Percentiles rank a stretch among this genome's conserved stretches.
phyloP scores from a whole-genome alignment of 1,140 invertebrate species.

The Habropoda laboriosa region DNA sequence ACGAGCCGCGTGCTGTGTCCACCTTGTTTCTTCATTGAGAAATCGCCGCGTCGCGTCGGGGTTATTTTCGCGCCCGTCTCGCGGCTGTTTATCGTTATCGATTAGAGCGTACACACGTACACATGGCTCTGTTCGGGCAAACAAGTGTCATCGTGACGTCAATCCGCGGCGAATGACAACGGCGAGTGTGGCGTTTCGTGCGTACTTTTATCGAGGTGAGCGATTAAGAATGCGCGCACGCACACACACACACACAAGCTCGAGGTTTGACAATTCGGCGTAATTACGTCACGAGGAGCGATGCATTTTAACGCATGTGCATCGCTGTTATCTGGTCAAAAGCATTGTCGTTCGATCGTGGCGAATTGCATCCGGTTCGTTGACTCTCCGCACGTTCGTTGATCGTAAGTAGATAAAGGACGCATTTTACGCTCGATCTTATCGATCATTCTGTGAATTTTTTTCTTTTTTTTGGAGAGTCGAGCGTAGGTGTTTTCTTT shows the following conservation, averaged over 20 bases:
- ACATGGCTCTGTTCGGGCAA: slow-evolving; percentile 35
- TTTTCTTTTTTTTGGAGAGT: not conserved
- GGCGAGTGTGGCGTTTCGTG: not conserved
- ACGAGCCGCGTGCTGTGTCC: not conserved
- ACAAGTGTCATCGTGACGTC: slow-evolving; percentile 68
- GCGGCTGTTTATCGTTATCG: slow-evolving; percentile 50
- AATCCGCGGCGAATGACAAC: slow-evolving; percentile 47
- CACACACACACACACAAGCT: not conserved
- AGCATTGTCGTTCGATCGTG: slow-evolving; percentile 8
- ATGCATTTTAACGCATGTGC: slow-evolving; percentile 18
- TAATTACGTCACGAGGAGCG: not conserved
- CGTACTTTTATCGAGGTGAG: slow-evolving; percentile 42
- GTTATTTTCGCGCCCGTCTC: slow-evolving; percentile 8
- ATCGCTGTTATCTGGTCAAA: not conserved
- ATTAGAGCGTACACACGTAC: slow-evolving; percentile 27
- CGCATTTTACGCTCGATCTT: not conserved
- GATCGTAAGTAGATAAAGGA: slow-evolving; percentile 8
- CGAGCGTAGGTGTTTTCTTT: no score
- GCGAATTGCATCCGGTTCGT: slow-evolving; percentile 17
- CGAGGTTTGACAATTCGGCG: not conserved
- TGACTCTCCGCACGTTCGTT: not conserved
- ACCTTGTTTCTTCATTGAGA: slow-evolving; percentile 24
- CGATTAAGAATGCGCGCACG: slow-evolving; percentile 2
- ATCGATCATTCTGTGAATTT: not conserved
- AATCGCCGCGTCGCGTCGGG: slow-evolving; percentile 13